A percentile compares a stretch with the other conserved stretches of the same genome.
These are phyloP conservation scores for Bombylius discolor DNA, from an alignment of 2,888 invertebrate genomes.

Conservation along the genomic window DNA sequence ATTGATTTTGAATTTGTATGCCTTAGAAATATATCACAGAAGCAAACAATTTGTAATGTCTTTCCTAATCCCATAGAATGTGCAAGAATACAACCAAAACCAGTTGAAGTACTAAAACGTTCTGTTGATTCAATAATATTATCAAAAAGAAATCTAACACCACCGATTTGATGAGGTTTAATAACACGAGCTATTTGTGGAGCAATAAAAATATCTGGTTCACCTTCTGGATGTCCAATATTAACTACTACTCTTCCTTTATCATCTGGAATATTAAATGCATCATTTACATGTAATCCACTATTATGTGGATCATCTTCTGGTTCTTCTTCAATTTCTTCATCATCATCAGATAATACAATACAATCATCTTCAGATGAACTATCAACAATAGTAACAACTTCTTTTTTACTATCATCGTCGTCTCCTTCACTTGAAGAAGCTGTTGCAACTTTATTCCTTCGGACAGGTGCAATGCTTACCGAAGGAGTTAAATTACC, in stretches of 20 bases:
- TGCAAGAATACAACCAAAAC: constrained; percentile 95
- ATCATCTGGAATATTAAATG: constrained; percentile 80
- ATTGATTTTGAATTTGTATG: constrained; percentile 81
- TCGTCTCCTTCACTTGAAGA: constrained; percentile 9
- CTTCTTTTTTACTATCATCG: constrained; percentile 20
- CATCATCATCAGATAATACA: constrained; percentile 70
- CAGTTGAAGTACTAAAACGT: constrained; percentile 72
- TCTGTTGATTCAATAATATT: constrained; percentile 91
- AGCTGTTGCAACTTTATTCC: constrained; percentile 2
- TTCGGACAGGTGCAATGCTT: constrained; percentile 37
- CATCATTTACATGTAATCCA: constrained; percentile 86
- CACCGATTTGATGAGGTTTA: constrained; percentile 94
- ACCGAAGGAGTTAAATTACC: constrained; percentile 38
- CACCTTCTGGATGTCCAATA: constrained; percentile 81
- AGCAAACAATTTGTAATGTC: constrained; percentile 89
- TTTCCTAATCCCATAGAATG: constrained; percentile 99
- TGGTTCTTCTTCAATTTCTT: constrained; percentile 62
- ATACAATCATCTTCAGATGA: constrained; percentile 75
- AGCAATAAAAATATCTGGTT: constrained; percentile 82
- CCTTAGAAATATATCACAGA: constrained; percentile 89
- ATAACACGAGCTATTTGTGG: constrained; percentile 82
- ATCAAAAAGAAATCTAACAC: constrained; percentile 90
- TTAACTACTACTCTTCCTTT: constrained; percentile 86
- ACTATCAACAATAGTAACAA: constrained; percentile 63
- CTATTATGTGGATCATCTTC: constrained; percentile 84